Evolutionary conservation across 1,140 invertebrate genomes (phyloP), one percentile per base, ranked within the genome.

Genomic region (Ruditapes philippinarum): DNA sequence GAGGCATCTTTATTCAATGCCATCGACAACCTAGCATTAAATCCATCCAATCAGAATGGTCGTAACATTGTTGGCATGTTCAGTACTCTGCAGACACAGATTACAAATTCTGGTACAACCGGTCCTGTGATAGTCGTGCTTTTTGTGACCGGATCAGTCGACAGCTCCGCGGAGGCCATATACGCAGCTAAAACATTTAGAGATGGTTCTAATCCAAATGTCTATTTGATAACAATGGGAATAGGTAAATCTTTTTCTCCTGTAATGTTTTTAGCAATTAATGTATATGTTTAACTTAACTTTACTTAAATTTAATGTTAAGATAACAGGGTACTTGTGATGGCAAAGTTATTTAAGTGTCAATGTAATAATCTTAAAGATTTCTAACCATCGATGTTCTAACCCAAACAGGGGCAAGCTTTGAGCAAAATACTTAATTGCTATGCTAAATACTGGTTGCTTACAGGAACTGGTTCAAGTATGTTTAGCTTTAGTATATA

Each of bases 91-190:
- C 11, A 28, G 76, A 17, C n/a, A 31, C 11, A 14, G 28, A 36
- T 79, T 17, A 40, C 76, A 7, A 40, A 14, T 51, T 54, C 45
- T 33, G 7, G 12, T 19, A 54, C 45, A 17, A 57, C 25, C 17
- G 45, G 76, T 33, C 76, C 76, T 17, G 76, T 57, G 31, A 79
- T 79, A 31, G 49, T 54, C 5, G 76, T 79, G 49, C 54, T 79
- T 45, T 51, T 79, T 14, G 7, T 79, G 17, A 51, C 76, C 0
- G 76, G 76, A 31, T 31, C 22, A 0, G 40, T 40, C 2, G 19
- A 51, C 17, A 25, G 54, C 14, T 28, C 40, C 14, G 9, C 42
- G 12, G 0, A 5, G 42, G 76, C 40, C 22, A 79, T 79, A 54
- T 25, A 28, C 0, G 33, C 28, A 25, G 45, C 76, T 25, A n/a